Evolutionary conservation across 1,140 invertebrate genomes (phyloP), one percentile per base, ranked within the genome.

Genomic region (Polypedilum vanderplanki): DNA sequence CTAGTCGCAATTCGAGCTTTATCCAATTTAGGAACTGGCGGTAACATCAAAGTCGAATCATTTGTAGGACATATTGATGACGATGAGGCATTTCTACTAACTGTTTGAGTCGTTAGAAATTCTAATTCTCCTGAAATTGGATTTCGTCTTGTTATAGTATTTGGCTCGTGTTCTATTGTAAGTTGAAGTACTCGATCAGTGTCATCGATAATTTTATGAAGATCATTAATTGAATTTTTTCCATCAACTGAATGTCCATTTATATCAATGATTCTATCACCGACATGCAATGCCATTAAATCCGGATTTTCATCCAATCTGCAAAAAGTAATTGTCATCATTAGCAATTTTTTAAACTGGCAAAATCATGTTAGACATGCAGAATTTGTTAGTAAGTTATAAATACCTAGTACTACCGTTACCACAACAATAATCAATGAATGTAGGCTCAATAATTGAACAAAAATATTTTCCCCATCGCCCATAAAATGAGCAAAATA

Each of bases 181-280:
- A 93, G 89, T 85, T 93, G 91, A 74, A 94, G 82, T 76, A 90
- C 87, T 75, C 88, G 87, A 77, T 92, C 90, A 0, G 90, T 90
- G 78, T 90, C 89, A 77, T 87, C 85, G 75, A 93, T 88, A 17
- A 91, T 83, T 81, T 91, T 88, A 81, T 95, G 91, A 73, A 94
- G 89, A 75, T 89, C 90, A 77, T 91, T 88, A 67, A 93, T 85
- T 10, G 80, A 81, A 0, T 90, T 87, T 75, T 90, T 88, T 80
- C 93, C 91, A 80, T 89, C 90, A 0, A 96, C 90, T 3, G 93
- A 91, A 0, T 91, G 89, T 0, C 95, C 95, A 86, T 97, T 96
- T 15, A 97, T 92, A 86, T 97, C 95, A 73, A 97, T 84, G 76
- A 97, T 95, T 80, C 90, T 86, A 83, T 97, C 95, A 18, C 95